Conservation (phyloP, 2,113 vertebrate species). For the Pyxicephalus adspersus region DNA sequence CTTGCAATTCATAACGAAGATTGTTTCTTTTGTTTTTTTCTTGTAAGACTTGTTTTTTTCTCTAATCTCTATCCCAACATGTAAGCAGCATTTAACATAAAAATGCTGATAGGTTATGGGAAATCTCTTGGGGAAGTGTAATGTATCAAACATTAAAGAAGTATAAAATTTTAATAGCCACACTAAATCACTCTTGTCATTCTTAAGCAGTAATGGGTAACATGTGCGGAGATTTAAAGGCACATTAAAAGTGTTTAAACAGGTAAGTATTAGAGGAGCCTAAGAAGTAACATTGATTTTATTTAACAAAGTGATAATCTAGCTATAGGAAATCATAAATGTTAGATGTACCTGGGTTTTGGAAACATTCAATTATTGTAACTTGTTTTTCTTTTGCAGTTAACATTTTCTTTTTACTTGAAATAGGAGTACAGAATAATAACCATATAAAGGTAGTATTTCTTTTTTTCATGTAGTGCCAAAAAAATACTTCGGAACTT, state of each 20-base stretch:
- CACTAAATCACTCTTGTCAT: constrained; percentile 35
- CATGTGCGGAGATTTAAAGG: neutral
- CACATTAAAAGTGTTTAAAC: constrained; percentile 1
- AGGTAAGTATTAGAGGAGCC: neutral
- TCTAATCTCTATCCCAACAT: constrained; percentile 25
- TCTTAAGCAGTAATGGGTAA: constrained; percentile 15
- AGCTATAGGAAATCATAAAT: constrained; percentile 13
- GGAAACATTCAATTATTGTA: neutral
- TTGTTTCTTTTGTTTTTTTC: neutral
- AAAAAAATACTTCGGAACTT: too few species aligned
- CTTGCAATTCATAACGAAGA: neutral
- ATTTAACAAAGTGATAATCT: neutral
- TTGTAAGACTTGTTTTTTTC: neutral
- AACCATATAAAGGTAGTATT: too few species aligned
- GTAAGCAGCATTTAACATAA: neutral
- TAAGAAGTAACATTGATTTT: neutral
- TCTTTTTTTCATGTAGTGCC: too few species aligned
- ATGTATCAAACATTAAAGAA: constrained; percentile 33
- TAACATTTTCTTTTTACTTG: neutral
- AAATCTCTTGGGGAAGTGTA: constrained; percentile 21
- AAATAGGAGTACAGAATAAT: too few species aligned
- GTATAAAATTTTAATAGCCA: constrained; percentile 21
- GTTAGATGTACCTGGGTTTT: neutral
- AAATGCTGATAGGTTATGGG: constrained; percentile 4
- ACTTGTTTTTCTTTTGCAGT: neutral